Evolutionary conservation across 1,140 invertebrate genomes (phyloP).

Genomic region (Centruroides vittatus): DNA sequence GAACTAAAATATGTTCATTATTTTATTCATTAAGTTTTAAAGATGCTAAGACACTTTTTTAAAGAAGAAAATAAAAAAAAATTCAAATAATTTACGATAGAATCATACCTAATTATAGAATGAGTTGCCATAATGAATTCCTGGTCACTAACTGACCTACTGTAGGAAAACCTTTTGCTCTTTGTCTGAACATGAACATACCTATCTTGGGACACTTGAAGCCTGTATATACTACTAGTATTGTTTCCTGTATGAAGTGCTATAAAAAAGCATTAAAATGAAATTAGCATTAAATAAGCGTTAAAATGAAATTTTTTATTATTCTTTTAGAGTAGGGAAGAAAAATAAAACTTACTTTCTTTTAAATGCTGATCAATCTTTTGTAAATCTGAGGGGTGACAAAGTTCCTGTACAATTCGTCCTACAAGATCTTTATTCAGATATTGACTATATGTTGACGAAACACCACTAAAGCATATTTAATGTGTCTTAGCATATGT

Average conservation of each 20-base stretch:
- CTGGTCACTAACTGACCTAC: conserved; percentile 44
- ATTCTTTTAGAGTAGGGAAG: no score
- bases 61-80: background rate
- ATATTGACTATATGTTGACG: conserved; percentile 44
- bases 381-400: conserved; percentile 51
- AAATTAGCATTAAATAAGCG: background rate
- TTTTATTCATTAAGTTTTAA: no score
- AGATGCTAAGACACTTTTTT: no score
- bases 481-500: no score
- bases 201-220: conserved; percentile 56
- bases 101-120: conserved; percentile 47
- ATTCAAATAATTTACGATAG: background rate
- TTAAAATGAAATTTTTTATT: no score
- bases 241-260: conserved; percentile 47
- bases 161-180: conserved; percentile 64
- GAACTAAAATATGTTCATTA: no score
- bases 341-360: conserved; percentile 29
- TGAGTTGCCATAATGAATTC: conserved; percentile 87
- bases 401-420: conserved; percentile 55
- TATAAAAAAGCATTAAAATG: background rate
- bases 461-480: conserved; percentile 37
- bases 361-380: conserved; percentile 57
- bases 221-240: conserved; percentile 57
- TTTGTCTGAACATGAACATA: conserved; percentile 74
- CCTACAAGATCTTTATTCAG: conserved; percentile 54